Conservation (phyloP, 2,113 vertebrate species). For the Plecotus auritus region DNA sequence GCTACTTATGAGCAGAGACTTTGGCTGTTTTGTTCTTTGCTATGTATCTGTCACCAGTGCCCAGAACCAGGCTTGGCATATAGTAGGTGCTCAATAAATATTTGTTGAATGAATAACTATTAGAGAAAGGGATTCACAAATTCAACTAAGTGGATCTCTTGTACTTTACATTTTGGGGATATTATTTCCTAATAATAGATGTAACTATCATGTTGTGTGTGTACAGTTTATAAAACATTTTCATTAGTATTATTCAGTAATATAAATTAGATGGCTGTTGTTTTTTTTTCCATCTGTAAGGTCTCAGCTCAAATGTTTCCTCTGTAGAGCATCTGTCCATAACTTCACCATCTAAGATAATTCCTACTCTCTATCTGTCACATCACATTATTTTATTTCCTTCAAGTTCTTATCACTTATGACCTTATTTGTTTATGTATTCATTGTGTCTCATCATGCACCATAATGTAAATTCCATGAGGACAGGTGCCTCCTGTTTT, state of each 20-base stretch:
- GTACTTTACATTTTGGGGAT: not conserved
- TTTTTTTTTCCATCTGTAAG: not conserved
- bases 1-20: not conserved
- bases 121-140: not conserved
- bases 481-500: not conserved
- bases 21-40: not conserved
- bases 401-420: not conserved
- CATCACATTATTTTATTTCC: slow-evolving; percentile 27
- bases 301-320: not conserved
- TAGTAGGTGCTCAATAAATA: not conserved
- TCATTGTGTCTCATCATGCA: not conserved
- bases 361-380: not conserved
- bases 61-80: not conserved
- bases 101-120: slow-evolving; percentile 11
- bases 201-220: not conserved
- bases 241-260: slow-evolving; percentile 1
- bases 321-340: not conserved
- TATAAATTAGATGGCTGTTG: not conserved
- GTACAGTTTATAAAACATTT: slow-evolving; percentile 24
- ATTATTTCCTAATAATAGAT: not conserved
- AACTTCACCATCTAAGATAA: not conserved
- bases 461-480: slow-evolving; percentile 3
- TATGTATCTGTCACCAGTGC: not conserved
- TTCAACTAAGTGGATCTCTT: not conserved
- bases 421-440: slow-evolving; percentile 3